Conservation (phyloP, 2,797 vertebrate species). For the Notoglanidium macrostoma region DNA sequence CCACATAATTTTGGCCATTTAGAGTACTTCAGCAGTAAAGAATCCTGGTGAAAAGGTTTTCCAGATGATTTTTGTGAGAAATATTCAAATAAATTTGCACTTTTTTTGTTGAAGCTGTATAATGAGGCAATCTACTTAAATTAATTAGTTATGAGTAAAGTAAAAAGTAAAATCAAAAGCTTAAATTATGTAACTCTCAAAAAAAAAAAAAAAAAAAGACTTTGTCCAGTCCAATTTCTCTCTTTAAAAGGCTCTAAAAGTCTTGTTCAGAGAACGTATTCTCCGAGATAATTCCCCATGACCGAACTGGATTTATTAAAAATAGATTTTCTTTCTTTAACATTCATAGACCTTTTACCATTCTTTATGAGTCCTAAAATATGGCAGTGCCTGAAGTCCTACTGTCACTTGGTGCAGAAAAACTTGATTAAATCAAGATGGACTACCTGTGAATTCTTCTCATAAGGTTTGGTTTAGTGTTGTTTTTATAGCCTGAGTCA, state of each 20-base stretch:
- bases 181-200: not conserved
- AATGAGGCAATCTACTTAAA: not conserved
- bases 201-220: not conserved
- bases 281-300: not conserved
- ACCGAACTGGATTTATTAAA: not conserved
- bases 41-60: not conserved
- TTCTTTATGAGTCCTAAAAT: not conserved
- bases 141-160: not conserved
- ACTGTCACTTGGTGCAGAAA: not conserved
- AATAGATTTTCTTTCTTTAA: constrained; percentile 1
- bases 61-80: not conserved
- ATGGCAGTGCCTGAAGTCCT: not conserved
- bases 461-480: not conserved
- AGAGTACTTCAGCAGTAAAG: not conserved
- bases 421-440: not conserved
- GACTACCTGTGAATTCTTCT: constrained; percentile 10
- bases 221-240: not conserved
- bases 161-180: too few species aligned
- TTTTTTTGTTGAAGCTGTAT: not conserved
- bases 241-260: not conserved
- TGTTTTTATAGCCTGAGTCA: not conserved
- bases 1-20: not conserved
- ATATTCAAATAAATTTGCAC: not conserved
- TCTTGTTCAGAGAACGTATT: not conserved
- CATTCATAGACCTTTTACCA: constrained; percentile 1